Conservation (phyloP, 2,113 vertebrate species). For the Benitochromis conjunctus region DNA sequence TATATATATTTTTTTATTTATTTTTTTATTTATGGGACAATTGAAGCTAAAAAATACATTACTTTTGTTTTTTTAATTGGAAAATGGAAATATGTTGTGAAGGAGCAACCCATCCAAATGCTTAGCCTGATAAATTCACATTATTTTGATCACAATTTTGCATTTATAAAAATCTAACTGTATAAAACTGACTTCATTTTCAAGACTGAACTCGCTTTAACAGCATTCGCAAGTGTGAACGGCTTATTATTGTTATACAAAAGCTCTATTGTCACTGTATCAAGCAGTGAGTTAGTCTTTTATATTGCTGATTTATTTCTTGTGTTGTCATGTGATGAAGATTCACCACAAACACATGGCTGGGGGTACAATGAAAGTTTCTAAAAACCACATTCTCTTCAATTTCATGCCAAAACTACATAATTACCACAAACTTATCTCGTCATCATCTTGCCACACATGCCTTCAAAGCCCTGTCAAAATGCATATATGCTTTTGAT, state of each 20-base stretch:
- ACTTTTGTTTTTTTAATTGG: not conserved
- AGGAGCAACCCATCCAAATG: not conserved
- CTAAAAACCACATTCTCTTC: not conserved
- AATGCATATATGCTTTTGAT: conserved; percentile 66
- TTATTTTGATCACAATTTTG: not conserved
- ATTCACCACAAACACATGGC: not conserved
- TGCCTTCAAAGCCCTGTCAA: conserved; percentile 50
- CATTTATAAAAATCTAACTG: not conserved
- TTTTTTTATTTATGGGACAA: not conserved
- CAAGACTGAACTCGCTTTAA: not conserved
- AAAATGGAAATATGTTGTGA: not conserved
- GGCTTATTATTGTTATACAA: not conserved
- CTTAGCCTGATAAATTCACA: not conserved
- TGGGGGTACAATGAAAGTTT: not conserved
- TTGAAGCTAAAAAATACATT: not conserved
- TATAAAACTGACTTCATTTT: not conserved
- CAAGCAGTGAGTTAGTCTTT: not conserved
- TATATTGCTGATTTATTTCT: not conserved
- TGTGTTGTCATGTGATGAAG: not conserved
- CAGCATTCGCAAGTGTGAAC: not conserved
- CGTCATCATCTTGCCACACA: not conserved
- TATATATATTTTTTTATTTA: too few species aligned
- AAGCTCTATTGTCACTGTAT: not conserved
- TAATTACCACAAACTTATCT: conserved; percentile 51
- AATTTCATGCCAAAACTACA: conserved; percentile 18